Base-by-base conservation (phyloP, 2,113 vertebrate species). In the Pyxicephalus adspersus region DNA sequence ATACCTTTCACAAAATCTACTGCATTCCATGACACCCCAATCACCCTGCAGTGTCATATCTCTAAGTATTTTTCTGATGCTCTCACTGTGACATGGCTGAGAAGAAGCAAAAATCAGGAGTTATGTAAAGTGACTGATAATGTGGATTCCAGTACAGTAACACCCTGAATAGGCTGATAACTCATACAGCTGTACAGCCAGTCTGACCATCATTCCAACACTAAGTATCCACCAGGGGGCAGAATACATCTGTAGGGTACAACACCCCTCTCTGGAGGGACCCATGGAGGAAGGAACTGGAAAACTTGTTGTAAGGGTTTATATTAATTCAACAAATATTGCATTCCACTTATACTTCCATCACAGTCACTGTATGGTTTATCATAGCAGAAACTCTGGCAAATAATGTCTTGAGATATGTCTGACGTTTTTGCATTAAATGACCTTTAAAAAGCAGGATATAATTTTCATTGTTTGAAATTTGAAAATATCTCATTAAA, bases 21-120 rank as follows among this genome's bases (percentile, higher is more conserved):
- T n/a, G 6, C 57, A 15, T 26, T 73, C 28, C 52, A 31, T 28
- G 70, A 11, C 51, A n/a, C 28, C 52, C 26, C 52, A 9, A 28
- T 26, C 23, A n/a, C 26, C 2, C 17, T 73, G 26, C 18, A 58
- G 73, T 61, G 60, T 52, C 3, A 60, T 3, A 68, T 68, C 52
- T 79, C 64, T 1, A 18, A 6, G 9, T 79, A 68, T n/a, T 79
- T 79, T 54, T 64, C 77, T 8, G 52, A 79, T n/a, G 77, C 64
- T 0, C 5, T 79, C 64, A 50, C 64, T 60, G 77, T 68, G 52
- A 79, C 1, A 15, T 79, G 77, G 77, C 5, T 15, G 19, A 68
- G 29, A 25, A 13, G 2, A 45, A 17, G 20, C 45, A 4, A 5
- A 29, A 22, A 45, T 11, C 17, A 38, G 38, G 38, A 45, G 38